Evolutionary conservation across 30 jellyfish, hydroid and myxozoan species (phyloP), one percentile per base, ranked within the genome.

Genomic region (Turritopsis dohrnii): DNA sequence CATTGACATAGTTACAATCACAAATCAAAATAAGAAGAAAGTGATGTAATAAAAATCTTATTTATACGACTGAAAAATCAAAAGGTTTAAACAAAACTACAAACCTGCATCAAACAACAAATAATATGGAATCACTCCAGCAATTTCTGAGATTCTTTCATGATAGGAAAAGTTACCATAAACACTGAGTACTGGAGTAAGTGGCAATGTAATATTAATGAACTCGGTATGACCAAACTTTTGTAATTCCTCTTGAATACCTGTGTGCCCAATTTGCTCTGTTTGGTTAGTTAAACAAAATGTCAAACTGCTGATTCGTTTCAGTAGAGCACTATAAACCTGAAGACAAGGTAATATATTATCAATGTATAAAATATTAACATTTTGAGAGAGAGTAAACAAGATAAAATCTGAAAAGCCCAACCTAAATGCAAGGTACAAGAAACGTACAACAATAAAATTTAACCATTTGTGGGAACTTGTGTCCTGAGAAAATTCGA

Each of bases 91-190:
- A 69, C 31, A 7, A 69, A 27, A 9, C 9, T 7, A 7, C 77
- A 69, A n/a, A 69, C 77, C 77, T n/a, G 28, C 31, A 69, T 69
- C 30, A 69, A 69, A 69, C 77, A 69, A 69, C 77, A 69, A 69
- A 19, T n/a, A 69, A 69, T 69, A 69, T 69, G 77, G 77, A 23
- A 69, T 9, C 28, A 69, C 77, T n/a, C 77, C 77, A 69, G 77
- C 28, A n/a, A 69, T 69, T 69, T 69, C 77, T 7, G 77, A 69
- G 22, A 69, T 69, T n/a, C 16, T 23, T n/a, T 19, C 30, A 1
- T 17, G 16, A 69, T 69, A 21, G 0, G 77, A 69, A 1, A 7
- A 69, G 77, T 69, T 69, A n/a, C 77, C 77, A 23, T 69, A 21
- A 27, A 69, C 77, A n/a, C 31, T 69, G 31, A 69, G 30, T 27